These are phyloP conservation scores for Rana temporaria DNA, from an alignment of 2,113 vertebrate genomes.

Conservation along the genomic window DNA sequence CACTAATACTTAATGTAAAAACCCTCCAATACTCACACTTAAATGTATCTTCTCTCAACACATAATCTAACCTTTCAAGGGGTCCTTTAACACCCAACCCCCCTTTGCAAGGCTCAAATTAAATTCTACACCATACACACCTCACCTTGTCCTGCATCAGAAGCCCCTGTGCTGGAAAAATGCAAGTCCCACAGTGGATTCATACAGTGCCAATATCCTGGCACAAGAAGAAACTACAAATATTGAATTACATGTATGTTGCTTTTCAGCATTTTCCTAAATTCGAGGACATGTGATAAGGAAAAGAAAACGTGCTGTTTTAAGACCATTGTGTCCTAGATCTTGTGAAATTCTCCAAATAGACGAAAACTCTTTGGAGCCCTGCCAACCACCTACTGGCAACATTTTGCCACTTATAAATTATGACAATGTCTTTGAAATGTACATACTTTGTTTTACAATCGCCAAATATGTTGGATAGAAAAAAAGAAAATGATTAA, in stretches of 20 bases:
- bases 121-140: no score
- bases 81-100: no score
- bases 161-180: no score
- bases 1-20: no score
- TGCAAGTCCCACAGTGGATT: no score
- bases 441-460: slow-evolving; percentile 21
- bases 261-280: background rate
- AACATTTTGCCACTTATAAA: background rate
- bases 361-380: slow-evolving; percentile 5
- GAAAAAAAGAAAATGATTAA: slow-evolving; percentile 13
- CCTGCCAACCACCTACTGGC: slow-evolving; percentile 26
- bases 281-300: background rate
- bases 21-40: no score
- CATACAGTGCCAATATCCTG: background rate
- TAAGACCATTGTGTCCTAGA: slow-evolving; percentile 34
- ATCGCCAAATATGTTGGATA: background rate
- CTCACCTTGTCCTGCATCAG: no score
- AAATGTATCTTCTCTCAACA: no score
- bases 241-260: background rate
- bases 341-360: slow-evolving; percentile 4
- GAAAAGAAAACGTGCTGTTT: slow-evolving; percentile 25
- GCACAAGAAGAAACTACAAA: no score
- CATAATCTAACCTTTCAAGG: no score
- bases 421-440: background rate
- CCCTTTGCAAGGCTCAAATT: no score